phyloP scores from a whole-genome alignment of 2,888 invertebrate genomes.

The Cremastinae sp. region DNA sequence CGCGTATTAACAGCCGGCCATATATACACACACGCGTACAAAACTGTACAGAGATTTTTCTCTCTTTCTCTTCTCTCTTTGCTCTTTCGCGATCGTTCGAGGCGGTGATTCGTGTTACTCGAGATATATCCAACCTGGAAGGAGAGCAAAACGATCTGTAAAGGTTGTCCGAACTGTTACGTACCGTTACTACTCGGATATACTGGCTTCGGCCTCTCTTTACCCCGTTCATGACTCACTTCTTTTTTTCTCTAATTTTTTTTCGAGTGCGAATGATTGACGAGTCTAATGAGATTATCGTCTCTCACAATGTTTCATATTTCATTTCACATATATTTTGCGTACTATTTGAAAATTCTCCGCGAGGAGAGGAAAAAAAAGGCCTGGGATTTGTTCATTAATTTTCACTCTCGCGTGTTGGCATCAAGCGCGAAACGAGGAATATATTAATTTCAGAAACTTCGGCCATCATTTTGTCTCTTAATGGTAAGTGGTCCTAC shows the following conservation, averaged over 20 bases:
- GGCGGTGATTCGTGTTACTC: constrained; percentile 21
- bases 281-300: no score
- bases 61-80: neutral
- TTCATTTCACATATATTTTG: no score
- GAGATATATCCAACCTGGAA: neutral
- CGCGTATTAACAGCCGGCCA: constrained; percentile 1
- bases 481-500: constrained; percentile 5
- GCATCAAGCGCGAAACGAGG: neutral
- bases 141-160: constrained; percentile 12
- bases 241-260: neutral
- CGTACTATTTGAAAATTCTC: no score
- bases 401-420: constrained; percentile 9
- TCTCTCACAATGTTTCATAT: no score
- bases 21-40: constrained; percentile 5
- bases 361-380: no score
- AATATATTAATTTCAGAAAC: constrained; percentile 22
- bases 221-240: neutral
- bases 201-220: neutral
- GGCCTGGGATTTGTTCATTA: neutral
- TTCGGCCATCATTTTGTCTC: constrained; percentile 7
- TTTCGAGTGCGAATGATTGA: no score
- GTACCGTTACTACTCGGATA: constrained; percentile 17
- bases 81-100: neutral
- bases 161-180: constrained; percentile 26
- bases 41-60: neutral